Evolutionary conservation across 2,797 vertebrate genomes (phyloP), one percentile per base, ranked within the genome.

Genomic region (Bradypodion ventrale): DNA sequence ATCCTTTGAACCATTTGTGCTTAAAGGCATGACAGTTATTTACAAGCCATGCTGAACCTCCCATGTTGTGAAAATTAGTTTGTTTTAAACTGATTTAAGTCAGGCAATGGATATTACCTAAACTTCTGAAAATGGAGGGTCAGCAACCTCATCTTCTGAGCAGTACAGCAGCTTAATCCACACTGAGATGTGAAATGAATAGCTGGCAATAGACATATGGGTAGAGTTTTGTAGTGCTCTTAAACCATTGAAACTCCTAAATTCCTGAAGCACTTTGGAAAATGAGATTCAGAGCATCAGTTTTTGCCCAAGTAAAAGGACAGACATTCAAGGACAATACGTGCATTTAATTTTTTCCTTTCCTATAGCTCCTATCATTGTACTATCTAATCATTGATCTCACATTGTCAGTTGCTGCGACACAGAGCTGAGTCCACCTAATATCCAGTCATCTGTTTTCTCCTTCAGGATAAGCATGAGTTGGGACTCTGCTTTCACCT

Each of bases 151-250:
- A 85, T 80, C 37, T 85, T 85, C 29, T 27, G 69, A 85, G 83
- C 75, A 78, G 52, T 78, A 32, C n/a, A 29, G 65, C 75, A 83
- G 62, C 69, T 79, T 85, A 75, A 80, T 80, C 77, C 52, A 42
- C 35, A 75, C 25, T 74, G 77, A 85, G 75, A 80, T 80, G 83
- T 74, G 69, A 85, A 85, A 85, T 80, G 83, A 66, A 79, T 66
- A 52, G 21, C 60, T 56, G 65, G 77, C 60, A 27, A 69, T 37
- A 8, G 23, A n/a, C 66, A 37, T 32, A 5, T 80, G 35, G 69
- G 21, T 66, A 56, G 70, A 66, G 44, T 32, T 56, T 78, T 69
- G 65, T 62, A 69, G 42, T 83, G 44, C 32, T 83, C 46, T 35
- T 68, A 56, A 76, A 68, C 42, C 35, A n/a, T 16, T 63, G 56